These are phyloP conservation scores for Noctua janthina DNA, from an alignment of 2,888 invertebrate genomes.

Conservation along the genomic window DNA sequence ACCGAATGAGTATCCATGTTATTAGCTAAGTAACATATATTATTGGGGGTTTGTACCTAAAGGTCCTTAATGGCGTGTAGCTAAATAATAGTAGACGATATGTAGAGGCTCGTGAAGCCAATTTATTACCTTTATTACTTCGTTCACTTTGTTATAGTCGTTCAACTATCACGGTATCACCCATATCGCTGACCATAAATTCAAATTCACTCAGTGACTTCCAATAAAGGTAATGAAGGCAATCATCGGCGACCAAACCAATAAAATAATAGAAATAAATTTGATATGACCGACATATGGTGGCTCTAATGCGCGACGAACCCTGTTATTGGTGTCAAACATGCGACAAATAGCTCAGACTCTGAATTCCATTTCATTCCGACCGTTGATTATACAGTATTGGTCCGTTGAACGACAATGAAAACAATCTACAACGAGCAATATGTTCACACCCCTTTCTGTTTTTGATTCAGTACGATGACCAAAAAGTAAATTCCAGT, in stretches of 20 bases:
- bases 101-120: constrained; percentile 77
- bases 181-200: constrained; percentile 88
- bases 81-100: constrained; percentile 73
- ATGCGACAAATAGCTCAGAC: constrained; percentile 89
- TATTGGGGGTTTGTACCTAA: constrained; percentile 38
- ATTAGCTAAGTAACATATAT: constrained; percentile 50
- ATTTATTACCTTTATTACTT: constrained; percentile 88
- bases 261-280: constrained; percentile 91
- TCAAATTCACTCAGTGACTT: constrained; percentile 89
- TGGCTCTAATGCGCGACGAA: constrained; percentile 87
- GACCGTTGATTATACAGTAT: constrained; percentile 89
- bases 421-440: constrained; percentile 86
- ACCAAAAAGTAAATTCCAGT: constrained; percentile 90
- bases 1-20: constrained; percentile 39
- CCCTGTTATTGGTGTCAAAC: constrained; percentile 90
- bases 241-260: constrained; percentile 87
- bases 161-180: constrained; percentile 88
- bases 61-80: constrained; percentile 58
- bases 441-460: constrained; percentile 90
- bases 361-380: constrained; percentile 86
- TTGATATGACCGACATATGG: constrained; percentile 91
- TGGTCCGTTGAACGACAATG: constrained; percentile 88
- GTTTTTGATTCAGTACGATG: constrained; percentile 87
- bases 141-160: constrained; percentile 87
- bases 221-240: constrained; percentile 90